phyloP scores from a whole-genome alignment of 2,797 vertebrate genomes.

The Aldrovandia affinis region DNA sequence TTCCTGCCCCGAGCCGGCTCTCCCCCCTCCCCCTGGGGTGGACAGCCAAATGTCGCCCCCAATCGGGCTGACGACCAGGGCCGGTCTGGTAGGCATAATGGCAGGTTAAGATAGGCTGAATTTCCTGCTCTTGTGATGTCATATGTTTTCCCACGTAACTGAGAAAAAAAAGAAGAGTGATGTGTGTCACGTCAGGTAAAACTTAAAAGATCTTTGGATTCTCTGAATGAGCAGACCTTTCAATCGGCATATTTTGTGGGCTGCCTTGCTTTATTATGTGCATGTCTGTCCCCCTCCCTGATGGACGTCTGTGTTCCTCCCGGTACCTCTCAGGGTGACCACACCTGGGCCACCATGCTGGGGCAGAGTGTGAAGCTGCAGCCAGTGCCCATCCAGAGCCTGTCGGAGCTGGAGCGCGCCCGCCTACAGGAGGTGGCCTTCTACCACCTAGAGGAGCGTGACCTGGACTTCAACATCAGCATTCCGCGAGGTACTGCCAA shows the following conservation, averaged over 20 bases:
- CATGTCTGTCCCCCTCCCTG: not conserved
- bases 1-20: too few relatives aligned
- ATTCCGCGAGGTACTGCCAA: constrained; percentile 76
- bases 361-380: constrained; percentile 73
- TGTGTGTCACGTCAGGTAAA: not conserved
- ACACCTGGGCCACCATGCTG: constrained; percentile 68
- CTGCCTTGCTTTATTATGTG: not conserved
- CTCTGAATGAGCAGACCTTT: too few relatives aligned
- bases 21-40: too few relatives aligned
- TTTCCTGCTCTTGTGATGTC: too few relatives aligned
- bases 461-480: constrained; percentile 73
- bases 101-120: too few relatives aligned
- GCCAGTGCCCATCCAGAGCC: constrained; percentile 83
- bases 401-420: constrained; percentile 90
- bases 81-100: too few relatives aligned
- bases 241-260: not conserved
- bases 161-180: not conserved
- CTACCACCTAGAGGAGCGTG: constrained; percentile 76
- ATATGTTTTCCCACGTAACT: too few relatives aligned
- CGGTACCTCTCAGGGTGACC: constrained; percentile 58
- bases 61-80: too few relatives aligned
- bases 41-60: too few relatives aligned
- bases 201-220: not conserved
- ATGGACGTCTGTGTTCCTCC: not conserved
- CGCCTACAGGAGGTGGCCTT: constrained; percentile 84